These are phyloP conservation scores for Xenotilapia caudafasciata DNA, from an alignment of 2,113 vertebrate genomes.

Conservation along the genomic window DNA sequence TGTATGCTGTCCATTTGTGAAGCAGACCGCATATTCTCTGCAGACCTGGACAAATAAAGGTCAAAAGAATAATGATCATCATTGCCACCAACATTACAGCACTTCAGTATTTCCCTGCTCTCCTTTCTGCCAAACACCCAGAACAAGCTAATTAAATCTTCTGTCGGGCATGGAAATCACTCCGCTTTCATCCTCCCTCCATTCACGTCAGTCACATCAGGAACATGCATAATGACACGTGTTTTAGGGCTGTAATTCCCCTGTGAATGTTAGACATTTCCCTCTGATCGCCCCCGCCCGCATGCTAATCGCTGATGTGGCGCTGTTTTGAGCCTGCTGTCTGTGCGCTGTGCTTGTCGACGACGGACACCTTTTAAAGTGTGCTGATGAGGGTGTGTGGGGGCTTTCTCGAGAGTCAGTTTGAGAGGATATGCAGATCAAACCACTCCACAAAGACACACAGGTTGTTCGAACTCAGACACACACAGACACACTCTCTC, in stretches of 20 bases:
- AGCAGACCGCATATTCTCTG: not conserved
- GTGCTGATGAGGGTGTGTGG: not conserved
- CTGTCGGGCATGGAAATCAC: conserved; percentile 36
- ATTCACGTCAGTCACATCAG: conserved; percentile 38
- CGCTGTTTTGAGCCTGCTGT: not conserved
- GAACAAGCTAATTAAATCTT: conserved; percentile 55
- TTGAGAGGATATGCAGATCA: conserved; percentile 11
- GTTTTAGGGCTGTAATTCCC: conserved; percentile 40
- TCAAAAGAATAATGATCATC: conserved; percentile 27
- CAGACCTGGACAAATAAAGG: conserved; percentile 27
- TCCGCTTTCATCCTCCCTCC: conserved; percentile 34
- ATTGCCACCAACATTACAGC: conserved; percentile 4
- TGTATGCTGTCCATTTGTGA: not conserved
- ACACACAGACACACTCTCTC: not conserved
- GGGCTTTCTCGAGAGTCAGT: not conserved
- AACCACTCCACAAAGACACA: not conserved
- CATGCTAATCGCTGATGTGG: conserved; percentile 36
- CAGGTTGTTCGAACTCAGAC: not conserved
- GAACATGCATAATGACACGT: conserved; percentile 51
- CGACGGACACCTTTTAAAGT: not conserved
- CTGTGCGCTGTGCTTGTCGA: not conserved
- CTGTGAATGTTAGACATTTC: conserved; percentile 42
- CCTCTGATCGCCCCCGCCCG: not conserved
- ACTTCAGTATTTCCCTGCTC: not conserved
- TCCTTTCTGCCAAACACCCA: conserved; percentile 10